phyloP scores from a whole-genome alignment of 2,888 invertebrate species.

The Dasysyrphus tricinctus region DNA sequence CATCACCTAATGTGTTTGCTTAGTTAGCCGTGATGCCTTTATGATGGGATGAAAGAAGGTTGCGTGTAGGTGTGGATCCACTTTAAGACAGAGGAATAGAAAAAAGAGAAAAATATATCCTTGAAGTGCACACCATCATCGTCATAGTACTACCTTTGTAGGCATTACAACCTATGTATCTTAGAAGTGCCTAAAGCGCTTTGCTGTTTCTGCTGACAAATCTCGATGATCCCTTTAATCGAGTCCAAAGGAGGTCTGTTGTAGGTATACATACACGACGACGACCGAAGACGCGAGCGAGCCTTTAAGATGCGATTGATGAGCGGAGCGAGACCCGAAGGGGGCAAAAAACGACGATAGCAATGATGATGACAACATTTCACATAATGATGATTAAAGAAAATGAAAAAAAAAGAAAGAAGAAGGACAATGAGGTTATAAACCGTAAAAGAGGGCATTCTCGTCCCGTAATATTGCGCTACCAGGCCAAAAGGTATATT shows the following conservation, averaged over 20 bases:
- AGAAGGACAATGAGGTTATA: conserved; percentile 74
- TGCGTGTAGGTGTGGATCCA: conserved; percentile 64
- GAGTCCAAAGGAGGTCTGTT: conserved; percentile 54
- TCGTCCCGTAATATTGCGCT: conserved; percentile 50
- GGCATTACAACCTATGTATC: conserved; percentile 55
- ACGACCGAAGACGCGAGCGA: conserved; percentile 34
- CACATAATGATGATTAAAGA: conserved; percentile 74
- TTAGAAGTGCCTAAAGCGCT: conserved; percentile 66
- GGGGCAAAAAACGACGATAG: conserved; percentile 19
- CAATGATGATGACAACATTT: conserved; percentile 60
- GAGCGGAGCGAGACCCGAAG: conserved; percentile 35
- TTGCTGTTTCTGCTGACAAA: conserved; percentile 71
- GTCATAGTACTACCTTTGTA: conserved; percentile 67
- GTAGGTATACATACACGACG: neutral
- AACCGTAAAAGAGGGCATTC: conserved; percentile 74
- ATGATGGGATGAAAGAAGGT: neutral
- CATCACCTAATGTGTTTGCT: conserved; percentile 71
- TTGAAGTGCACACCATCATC: conserved; percentile 61
- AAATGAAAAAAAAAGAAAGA: conserved; percentile 26
- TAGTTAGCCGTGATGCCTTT: conserved; percentile 67
- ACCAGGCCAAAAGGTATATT: conserved; percentile 73
- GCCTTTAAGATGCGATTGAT: conserved; percentile 65
- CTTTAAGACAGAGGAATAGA: conserved; percentile 28
- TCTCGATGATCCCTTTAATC: conserved; percentile 73
- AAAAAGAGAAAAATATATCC: conserved; percentile 18